phyloP scores from a whole-genome alignment of 2,797 vertebrate species.

The Paramormyrops hopkinsi region DNA sequence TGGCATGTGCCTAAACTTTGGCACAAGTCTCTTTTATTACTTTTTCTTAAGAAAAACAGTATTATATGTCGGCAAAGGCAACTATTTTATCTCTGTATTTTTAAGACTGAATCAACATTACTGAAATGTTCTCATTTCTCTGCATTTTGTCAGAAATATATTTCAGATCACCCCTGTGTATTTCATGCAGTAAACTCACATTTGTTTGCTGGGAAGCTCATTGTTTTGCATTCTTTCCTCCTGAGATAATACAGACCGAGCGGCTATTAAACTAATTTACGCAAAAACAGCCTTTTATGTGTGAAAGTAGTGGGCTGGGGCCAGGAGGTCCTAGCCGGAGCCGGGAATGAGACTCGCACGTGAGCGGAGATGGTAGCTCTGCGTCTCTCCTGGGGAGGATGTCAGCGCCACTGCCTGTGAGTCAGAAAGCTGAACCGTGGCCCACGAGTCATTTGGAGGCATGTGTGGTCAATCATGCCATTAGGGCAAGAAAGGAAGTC shows the following conservation, averaged over 20 bases:
- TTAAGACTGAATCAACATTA: conserved; percentile 17
- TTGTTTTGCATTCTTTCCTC: conserved; percentile 56
- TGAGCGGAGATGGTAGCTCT: conserved; percentile 31
- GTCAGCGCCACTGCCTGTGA: conserved; percentile 32
- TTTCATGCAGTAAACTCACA: conserved; percentile 43
- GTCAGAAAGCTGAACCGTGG: conserved; percentile 38
- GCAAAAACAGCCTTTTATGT: conserved; percentile 48
- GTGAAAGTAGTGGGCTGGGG: conserved; percentile 48
- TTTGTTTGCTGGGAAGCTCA: conserved; percentile 50
- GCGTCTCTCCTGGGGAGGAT: conserved; percentile 24
- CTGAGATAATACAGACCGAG: conserved; percentile 62
- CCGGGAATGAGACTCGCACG: neutral
- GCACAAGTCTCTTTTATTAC: conserved; percentile 30
- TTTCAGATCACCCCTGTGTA: conserved; percentile 25
- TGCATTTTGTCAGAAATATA: conserved; percentile 46
- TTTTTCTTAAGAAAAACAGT: conserved; percentile 41
- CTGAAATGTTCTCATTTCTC: conserved; percentile 13
- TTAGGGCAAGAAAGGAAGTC: conserved; percentile 43
- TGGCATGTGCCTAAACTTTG: conserved; percentile 49
- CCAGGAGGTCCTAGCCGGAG: conserved; percentile 39
- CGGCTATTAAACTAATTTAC: conserved; percentile 46
- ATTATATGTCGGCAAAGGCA: conserved; percentile 22
- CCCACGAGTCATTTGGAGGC: conserved; percentile 42
- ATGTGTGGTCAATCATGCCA: conserved; percentile 55
- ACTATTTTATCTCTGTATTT: conserved; percentile 36